These are phyloP conservation scores for Lagorchestes hirsutus DNA, from an alignment of 2,797 vertebrate species.

Conservation along the genomic window DNA sequence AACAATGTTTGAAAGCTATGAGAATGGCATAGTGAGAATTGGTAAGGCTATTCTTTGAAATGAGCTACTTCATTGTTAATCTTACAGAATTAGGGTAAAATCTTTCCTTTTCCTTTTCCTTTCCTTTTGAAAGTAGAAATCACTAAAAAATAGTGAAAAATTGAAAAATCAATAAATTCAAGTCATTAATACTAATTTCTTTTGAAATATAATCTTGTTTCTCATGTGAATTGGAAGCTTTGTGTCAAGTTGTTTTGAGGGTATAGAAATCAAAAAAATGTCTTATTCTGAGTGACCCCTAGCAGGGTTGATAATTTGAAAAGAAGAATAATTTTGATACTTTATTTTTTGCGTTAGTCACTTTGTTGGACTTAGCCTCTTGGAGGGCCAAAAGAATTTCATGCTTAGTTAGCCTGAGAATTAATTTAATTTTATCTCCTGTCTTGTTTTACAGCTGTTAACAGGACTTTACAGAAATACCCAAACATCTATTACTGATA, in stretches of 20 bases:
- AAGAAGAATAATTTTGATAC: neutral
- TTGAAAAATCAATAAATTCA: slow-evolving; percentile 14
- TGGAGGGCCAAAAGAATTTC: slow-evolving; percentile 22
- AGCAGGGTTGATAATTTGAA: neutral
- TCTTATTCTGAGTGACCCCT: slow-evolving; percentile 19
- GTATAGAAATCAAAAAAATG: neutral
- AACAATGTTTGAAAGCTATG: neutral
- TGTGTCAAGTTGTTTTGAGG: slow-evolving; percentile 42
- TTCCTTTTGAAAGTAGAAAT: slow-evolving; percentile 43
- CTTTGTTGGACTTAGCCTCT: slow-evolving; percentile 3
- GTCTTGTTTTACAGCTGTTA: slow-evolving; percentile 88
- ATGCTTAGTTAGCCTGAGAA: slow-evolving; percentile 26
- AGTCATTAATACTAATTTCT: slow-evolving; percentile 14
- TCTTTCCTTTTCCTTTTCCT: slow-evolving; percentile 24
- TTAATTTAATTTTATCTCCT: neutral
- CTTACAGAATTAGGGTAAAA: neutral
- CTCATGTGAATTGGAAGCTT: slow-evolving; percentile 26
- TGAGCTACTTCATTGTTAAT: neutral
- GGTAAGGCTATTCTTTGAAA: neutral
- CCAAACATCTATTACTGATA: slow-evolving; percentile 95
- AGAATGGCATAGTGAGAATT: neutral
- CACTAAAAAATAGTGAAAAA: slow-evolving; percentile 31
- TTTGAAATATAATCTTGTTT: slow-evolving; percentile 27
- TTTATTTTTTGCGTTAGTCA: neutral
- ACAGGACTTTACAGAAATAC: slow-evolving; percentile 93